Evolutionary conservation across 2,113 vertebrate species (phyloP).

Genomic region (Platichthys stellatus): DNA sequence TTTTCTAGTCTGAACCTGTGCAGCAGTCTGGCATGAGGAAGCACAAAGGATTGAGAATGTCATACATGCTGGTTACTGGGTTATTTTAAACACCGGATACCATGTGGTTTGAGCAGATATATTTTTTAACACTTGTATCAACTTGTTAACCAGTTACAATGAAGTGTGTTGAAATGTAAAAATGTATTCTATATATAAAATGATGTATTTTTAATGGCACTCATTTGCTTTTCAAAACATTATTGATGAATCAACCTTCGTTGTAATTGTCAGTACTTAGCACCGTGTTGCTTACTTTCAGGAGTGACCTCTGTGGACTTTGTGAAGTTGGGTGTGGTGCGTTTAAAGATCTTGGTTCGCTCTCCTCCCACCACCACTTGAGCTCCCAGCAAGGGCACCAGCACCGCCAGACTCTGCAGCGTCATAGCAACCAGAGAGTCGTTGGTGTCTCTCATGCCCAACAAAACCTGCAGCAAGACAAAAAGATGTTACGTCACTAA

Average conservation of each 20-base stretch:
- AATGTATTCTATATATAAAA: too few relatives aligned
- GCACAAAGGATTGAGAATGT: too few relatives aligned
- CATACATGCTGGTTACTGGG: too few relatives aligned
- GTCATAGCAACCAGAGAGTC: conserved; percentile 92
- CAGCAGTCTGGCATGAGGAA: too few relatives aligned
- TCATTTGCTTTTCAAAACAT: too few relatives aligned
- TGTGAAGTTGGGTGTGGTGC: conserved; percentile 91
- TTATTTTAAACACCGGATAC: too few relatives aligned
- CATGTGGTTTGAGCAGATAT: too few relatives aligned
- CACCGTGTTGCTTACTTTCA: conserved; percentile 84
- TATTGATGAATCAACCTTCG: neutral
- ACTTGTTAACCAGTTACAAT: too few relatives aligned
- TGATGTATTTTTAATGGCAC: too few relatives aligned
- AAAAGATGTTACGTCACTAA: neutral
- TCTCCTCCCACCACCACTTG: conserved; percentile 96
- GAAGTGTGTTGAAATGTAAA: too few relatives aligned
- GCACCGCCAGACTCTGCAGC: conserved; percentile 90
- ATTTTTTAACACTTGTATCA: too few relatives aligned
- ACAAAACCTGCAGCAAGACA: conserved; percentile 84
- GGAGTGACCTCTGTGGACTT: conserved; percentile 90
- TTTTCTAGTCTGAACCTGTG: too few relatives aligned
- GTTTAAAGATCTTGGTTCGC: conserved; percentile 95
- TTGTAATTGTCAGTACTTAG: neutral
- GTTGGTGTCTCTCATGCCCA: conserved; percentile 94
- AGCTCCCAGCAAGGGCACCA: conserved; percentile 94